Conservation (phyloP, 2,797 vertebrate species). For the Megalops cyprinoides region DNA sequence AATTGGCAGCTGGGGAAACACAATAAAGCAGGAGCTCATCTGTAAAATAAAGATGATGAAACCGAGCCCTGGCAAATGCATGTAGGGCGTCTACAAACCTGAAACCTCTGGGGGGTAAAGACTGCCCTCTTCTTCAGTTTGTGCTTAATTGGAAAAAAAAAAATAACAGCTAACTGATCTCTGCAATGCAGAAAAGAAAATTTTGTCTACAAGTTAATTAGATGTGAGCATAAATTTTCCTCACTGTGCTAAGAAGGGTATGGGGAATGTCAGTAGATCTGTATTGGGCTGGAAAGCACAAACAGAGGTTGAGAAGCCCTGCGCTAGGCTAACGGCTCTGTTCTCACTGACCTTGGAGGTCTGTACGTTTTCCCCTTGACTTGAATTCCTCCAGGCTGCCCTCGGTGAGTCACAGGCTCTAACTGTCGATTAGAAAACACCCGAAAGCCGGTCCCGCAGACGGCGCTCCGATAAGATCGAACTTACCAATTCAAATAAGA, state of each 20-base stretch:
- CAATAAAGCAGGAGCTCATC: not conserved
- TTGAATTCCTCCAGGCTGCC: not conserved
- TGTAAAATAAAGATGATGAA: not conserved
- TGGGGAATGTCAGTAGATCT: too few relatives aligned
- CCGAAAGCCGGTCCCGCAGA: not conserved
- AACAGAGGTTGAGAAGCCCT: not conserved
- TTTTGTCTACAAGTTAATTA: not conserved
- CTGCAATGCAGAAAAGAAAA: not conserved
- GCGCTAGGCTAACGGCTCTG: not conserved
- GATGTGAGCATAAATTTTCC: too few relatives aligned
- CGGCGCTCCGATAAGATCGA: not conserved
- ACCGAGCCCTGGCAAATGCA: not conserved
- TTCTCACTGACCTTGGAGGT: not conserved
- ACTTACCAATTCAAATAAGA: not conserved
- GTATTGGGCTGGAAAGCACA: too few relatives aligned
- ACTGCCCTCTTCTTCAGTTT: not conserved
- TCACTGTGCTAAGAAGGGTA: too few relatives aligned
- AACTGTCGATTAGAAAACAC: not conserved
- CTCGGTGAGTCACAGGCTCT: not conserved
- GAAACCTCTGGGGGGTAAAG: not conserved
- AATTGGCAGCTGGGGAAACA: not conserved
- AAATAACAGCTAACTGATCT: not conserved
- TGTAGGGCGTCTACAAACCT: not conserved
- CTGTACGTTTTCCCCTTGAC: not conserved
- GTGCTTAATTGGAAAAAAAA: not conserved